Evolutionary conservation across 2,113 vertebrate genomes (phyloP), one percentile per base, ranked within the genome.

Genomic region (Halcyon senegalensis): DNA sequence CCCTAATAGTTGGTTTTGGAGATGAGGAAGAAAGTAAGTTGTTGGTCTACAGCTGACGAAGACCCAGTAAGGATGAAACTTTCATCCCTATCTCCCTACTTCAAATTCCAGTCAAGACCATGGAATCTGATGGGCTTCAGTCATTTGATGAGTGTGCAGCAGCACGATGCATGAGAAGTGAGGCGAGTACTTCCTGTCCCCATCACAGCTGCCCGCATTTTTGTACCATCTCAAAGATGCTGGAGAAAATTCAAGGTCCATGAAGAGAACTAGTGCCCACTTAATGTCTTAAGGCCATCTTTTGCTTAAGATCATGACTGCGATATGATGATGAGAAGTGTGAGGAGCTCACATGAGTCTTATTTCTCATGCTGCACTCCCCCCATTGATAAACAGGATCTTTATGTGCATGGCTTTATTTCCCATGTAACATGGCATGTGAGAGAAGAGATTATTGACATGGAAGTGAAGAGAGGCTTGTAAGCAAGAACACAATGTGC

Each of bases 351-450:
- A 28, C 51, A 28, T 27, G 51, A 53, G 51, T n/a, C 8, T 20
- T 46, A 18, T 16, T 48, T 24, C 27, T 56, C 35, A 24, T 13
- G 17, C 37, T 55, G 62, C 48, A 48, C 9, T 30, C 24, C 13
- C 13, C 7, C 11, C 37, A 69, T 10, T 2, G 3, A 21, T 39
- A 67, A 76, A 63, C 35, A 46, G 35, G 25, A 19, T 84, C 10
- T 63, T 78, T 11, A 27, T 8, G 33, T 19, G n/a, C 31, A 58
- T 53, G 63, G 35, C 25, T 60, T 68, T 51, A 73, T 74, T 51
- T 63, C 37, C 50, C 15, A 31, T 2, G 8, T 33, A 77, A 70
- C 17, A 14, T 0, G 2, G 27, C 25, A 41, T 4, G 4, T 6
- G 10, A 74, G n/a, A 5, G 24, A 62, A 67, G 13, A 53, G 27